Conservation (phyloP, 2,888 invertebrate species). For the Lithophane socia region DNA sequence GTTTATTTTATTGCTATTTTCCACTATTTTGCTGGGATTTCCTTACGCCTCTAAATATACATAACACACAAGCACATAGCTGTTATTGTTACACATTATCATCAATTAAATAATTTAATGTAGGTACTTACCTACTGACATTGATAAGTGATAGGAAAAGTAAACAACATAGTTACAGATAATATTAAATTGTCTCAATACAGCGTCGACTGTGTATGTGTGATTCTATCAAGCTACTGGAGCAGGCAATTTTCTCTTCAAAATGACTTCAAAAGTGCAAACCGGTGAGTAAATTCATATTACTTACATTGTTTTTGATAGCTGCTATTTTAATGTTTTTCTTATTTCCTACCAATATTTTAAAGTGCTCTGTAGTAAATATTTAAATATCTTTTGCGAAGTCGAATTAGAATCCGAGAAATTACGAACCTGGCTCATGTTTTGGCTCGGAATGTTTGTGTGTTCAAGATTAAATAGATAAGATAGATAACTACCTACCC, state of each 20-base stretch:
- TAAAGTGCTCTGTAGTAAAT: not conserved
- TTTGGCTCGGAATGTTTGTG: not conserved
- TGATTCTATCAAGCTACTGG: not conserved
- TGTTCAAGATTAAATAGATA: not conserved
- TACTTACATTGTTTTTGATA: not conserved
- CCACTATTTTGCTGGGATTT: not conserved
- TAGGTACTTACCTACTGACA: not conserved
- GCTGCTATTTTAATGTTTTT: not conserved
- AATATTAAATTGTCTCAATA: slow-evolving; percentile 3
- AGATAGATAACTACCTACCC: not conserved
- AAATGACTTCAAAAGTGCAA: slow-evolving; percentile 77
- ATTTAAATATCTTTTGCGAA: not conserved
- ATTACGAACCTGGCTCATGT: not conserved
- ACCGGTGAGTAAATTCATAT: slow-evolving; percentile 75
- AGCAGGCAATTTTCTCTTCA: slow-evolving; percentile 12
- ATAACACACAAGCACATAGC: not conserved
- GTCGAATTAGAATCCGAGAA: not conserved
- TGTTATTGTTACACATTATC: slow-evolving; percentile 10
- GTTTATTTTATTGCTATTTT: not conserved
- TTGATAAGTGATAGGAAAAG: slow-evolving; percentile 37
- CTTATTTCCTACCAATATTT: not conserved
- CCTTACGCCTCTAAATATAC: not conserved
- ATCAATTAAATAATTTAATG: slow-evolving; percentile 18
- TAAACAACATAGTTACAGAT: slow-evolving; percentile 28
- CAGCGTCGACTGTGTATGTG: slow-evolving; percentile 14